phyloP scores from a whole-genome alignment of 2,888 invertebrate genomes.

The Trissoscelio sp. region DNA sequence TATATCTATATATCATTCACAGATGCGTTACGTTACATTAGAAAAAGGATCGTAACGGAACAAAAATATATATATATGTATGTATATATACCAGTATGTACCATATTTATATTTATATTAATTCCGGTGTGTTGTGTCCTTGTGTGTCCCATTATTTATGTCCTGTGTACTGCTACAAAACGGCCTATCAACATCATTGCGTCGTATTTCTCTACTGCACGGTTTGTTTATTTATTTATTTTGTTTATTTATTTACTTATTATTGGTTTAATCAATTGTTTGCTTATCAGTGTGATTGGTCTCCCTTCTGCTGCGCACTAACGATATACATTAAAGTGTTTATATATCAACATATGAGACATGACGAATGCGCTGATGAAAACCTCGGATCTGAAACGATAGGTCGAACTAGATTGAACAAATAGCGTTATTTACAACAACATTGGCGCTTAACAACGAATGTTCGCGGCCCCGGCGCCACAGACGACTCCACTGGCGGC shows the following conservation, averaged over 20 bases:
- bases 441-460: slow-evolving; percentile 54
- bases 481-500: slow-evolving; percentile 16
- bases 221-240: slow-evolving; percentile 12
- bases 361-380: slow-evolving; percentile 55
- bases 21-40: slow-evolving; percentile 44
- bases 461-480: slow-evolving; percentile 22
- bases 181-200: slow-evolving; percentile 59
- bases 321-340: slow-evolving; percentile 50
- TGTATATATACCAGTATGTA: slow-evolving; percentile 46
- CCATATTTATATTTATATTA: slow-evolving; percentile 58
- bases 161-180: slow-evolving; percentile 59
- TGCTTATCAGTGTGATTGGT: slow-evolving; percentile 16
- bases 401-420: slow-evolving; percentile 63
- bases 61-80: slow-evolving; percentile 37
- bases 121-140: slow-evolving; percentile 34
- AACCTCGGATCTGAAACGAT: slow-evolving; percentile 41
- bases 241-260: not conserved
- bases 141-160: slow-evolving; percentile 11
- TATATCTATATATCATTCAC: slow-evolving; percentile 39
- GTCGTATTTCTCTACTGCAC: slow-evolving; percentile 45
- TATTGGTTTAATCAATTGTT: slow-evolving; percentile 6
- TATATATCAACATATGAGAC: slow-evolving; percentile 57
- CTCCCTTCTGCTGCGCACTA: slow-evolving; percentile 16
- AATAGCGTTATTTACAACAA: slow-evolving; percentile 66
- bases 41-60: slow-evolving; percentile 53